phyloP scores from a whole-genome alignment of 2,797 vertebrate genomes.

The Aplochiton taeniatus region DNA sequence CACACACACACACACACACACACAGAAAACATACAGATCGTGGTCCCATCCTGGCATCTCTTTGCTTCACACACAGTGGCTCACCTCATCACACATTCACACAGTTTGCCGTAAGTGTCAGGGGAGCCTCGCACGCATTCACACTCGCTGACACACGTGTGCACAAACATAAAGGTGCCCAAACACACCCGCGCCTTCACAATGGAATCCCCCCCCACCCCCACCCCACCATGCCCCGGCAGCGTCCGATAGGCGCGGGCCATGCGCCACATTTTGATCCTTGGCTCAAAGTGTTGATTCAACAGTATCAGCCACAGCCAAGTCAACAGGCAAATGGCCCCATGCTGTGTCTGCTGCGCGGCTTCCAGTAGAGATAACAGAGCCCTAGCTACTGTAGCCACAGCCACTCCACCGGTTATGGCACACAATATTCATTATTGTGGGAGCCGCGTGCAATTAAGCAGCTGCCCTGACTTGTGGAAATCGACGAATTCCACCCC shows the following conservation, averaged over 20 bases:
- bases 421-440: too few relatives aligned
- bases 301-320: conserved; percentile 56
- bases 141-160: conserved; percentile 1
- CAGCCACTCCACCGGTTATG: not conserved
- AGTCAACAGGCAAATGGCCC: conserved; percentile 50
- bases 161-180: too few relatives aligned
- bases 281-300: conserved; percentile 57
- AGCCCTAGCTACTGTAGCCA: conserved; percentile 31
- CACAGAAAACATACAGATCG: too few relatives aligned
- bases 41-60: too few relatives aligned
- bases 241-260: conserved; percentile 33
- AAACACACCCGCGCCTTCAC: too few relatives aligned
- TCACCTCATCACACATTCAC: too few relatives aligned
- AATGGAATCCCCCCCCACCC: too few relatives aligned
- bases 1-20: conserved; percentile 25
- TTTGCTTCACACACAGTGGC: too few relatives aligned
- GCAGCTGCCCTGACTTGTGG: conserved; percentile 23
- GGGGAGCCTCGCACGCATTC: not conserved
- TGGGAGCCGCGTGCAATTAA: not conserved
- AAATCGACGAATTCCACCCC: conserved; percentile 32
- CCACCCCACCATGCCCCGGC: conserved; percentile 25
- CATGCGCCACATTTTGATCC: conserved; percentile 52
- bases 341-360: conserved; percentile 39
- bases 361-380: conserved; percentile 42
- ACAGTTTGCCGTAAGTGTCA: too few relatives aligned